Base-by-base conservation (phyloP, 2,113 vertebrate species). In the Candoia aspera region DNA sequence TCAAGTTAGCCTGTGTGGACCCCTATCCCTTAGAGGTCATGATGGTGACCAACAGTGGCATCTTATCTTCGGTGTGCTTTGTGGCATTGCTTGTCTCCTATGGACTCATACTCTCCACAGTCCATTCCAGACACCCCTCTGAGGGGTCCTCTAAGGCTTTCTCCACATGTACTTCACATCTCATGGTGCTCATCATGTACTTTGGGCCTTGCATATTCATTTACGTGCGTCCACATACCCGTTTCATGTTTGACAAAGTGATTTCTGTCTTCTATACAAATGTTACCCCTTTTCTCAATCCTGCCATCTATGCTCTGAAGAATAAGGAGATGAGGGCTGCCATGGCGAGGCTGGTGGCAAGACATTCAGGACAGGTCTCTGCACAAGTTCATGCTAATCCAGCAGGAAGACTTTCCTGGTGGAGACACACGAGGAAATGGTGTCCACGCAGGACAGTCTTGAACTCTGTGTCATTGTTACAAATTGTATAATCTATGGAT, bases 211-310 rank as follows among this genome's bases (percentile, higher is more conserved):
- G 73, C 37, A 79, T 96, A 9, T 95, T 95, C 19, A 54, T 96
- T 49, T 95, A 94, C 58, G 2, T 89, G n/a, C 58, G 86, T 26
- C 94, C 95, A 17, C 86, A 26, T 64, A 59, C 83, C 37, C 37
- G 64, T 9, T n/a, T 58, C 46, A 68, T 89, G 84, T 15, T n/a
- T 91, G 91, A 95, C 62, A 95, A 91, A 90, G 53, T 95, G 87
- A n/a, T 95, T 5, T 88, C 90, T 15, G 42, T 96, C 11, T 94
- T 96, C 89, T 94, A 96, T 73, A 90, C 93, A 2, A 11, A 94
- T 13, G 19, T 96, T 2, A 96, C 95, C 37, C 96, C 95, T 46
- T 90, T 96, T 33, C 55, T 96, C 55, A 96, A 96, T 60, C 93
- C 96, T 33, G 10, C 93, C 1, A 93, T 96, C 11, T 96, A 96